These are phyloP conservation scores for Odontocolon sp. DNA, from an alignment of 2,888 invertebrate species.

Conservation along the genomic window DNA sequence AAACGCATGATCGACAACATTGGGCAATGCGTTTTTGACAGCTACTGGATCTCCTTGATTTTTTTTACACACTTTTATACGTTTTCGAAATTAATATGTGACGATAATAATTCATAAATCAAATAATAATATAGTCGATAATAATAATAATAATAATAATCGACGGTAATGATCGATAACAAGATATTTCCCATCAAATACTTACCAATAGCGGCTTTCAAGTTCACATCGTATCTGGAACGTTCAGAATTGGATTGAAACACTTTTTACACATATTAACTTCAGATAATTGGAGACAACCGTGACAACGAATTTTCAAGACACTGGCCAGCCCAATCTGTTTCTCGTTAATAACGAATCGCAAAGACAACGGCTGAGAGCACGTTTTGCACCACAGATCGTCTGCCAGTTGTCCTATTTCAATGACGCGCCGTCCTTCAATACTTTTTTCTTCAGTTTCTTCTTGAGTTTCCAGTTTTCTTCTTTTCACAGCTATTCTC, in stretches of 20 bases:
- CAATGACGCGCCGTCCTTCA: constrained; percentile 37
- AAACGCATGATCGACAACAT: constrained; percentile 41
- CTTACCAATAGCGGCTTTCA: constrained; percentile 10
- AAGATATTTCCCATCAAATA: no score
- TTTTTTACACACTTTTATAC: no score
- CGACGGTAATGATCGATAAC: no score
- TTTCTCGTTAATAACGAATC: constrained; percentile 22
- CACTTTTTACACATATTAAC: constrained; percentile 8
- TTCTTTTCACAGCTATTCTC: constrained; percentile 2
- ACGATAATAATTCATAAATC: no score
- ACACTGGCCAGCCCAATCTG: constrained; percentile 22
- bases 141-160: no score
- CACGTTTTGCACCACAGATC: constrained; percentile 30
- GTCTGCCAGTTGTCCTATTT: constrained; percentile 17
- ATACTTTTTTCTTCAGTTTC: neutral
- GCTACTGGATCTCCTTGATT: constrained; percentile 32
- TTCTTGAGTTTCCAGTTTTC: neutral
- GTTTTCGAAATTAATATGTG: no score
- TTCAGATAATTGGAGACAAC: neutral
- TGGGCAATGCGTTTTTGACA: constrained; percentile 32
- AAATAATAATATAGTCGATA: no score
- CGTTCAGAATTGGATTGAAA: neutral
- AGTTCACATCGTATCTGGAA: constrained; percentile 8
- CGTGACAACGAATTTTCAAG: constrained; percentile 22
- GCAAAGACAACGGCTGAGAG: constrained; percentile 25